Conservation (phyloP, 2,113 vertebrate genomes). For the Bubo blakistoni region DNA sequence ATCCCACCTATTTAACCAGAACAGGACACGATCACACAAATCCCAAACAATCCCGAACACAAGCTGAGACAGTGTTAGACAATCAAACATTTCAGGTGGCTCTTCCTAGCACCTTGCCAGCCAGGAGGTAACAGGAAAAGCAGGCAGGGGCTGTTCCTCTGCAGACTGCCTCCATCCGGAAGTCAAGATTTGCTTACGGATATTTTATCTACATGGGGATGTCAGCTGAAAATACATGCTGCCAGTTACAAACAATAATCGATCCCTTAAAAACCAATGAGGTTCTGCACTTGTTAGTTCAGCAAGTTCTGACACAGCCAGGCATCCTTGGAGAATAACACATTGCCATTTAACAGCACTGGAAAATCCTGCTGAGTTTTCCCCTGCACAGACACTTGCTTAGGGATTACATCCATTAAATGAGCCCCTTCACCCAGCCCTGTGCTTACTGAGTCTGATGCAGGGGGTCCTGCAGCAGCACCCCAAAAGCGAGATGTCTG, state of each 20-base stretch:
- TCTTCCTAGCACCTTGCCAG: neutral
- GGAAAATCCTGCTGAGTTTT: neutral
- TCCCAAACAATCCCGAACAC: neutral
- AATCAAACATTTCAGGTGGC: neutral
- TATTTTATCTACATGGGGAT: neutral
- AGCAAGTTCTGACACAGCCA: neutral
- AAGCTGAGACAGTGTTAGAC: neutral
- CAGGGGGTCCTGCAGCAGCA: neutral
- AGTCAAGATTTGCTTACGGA: neutral
- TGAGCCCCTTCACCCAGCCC: neutral
- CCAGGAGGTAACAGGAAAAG: neutral
- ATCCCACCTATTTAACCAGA: neutral
- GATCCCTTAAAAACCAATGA: neutral
- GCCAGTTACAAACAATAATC: neutral
- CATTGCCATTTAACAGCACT: neutral
- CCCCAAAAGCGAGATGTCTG: neutral
- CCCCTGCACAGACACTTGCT: neutral
- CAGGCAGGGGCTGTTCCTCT: neutral
- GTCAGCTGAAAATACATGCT: neutral
- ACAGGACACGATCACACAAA: neutral
- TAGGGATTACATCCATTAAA: neutral
- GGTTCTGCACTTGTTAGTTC: neutral
- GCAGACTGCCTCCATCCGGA: neutral
- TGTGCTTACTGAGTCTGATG: neutral
- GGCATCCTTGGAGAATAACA: neutral